Evolutionary conservation across 64 coral and sea anemone species (phyloP).

Genomic region (Stylophora pistillata): DNA sequence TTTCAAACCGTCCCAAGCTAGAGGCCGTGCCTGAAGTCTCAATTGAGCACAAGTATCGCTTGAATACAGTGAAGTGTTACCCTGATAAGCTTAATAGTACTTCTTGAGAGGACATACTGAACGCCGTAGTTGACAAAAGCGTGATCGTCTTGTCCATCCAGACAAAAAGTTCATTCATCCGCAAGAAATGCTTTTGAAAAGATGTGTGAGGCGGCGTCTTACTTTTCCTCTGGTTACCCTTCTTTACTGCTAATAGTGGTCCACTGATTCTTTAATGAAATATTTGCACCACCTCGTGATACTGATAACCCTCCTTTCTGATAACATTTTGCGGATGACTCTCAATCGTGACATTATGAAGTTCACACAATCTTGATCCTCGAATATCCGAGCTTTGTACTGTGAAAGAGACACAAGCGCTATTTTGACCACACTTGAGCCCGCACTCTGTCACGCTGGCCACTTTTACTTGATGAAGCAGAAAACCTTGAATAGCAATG

Average conservation of each 20-base stretch:
- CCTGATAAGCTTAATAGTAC: too few species aligned
- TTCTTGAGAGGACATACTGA: too few species aligned
- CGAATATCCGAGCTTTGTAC: not conserved
- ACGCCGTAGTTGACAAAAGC: too few species aligned
- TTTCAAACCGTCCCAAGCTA: too few species aligned
- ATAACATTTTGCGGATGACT: conserved; percentile 19
- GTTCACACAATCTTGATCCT: conserved; percentile 28
- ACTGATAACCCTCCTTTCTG: conserved; percentile 22
- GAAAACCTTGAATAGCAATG: conserved; percentile 2
- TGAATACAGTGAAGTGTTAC: too few species aligned
- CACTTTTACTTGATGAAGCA: not conserved
- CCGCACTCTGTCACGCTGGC: conserved; percentile 25
- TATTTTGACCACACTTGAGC: conserved; percentile 25
- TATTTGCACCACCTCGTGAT: conserved; percentile 1
- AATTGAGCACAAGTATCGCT: too few species aligned
- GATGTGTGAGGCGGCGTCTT: too few species aligned
- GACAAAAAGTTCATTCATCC: too few species aligned
- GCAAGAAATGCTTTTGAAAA: too few species aligned
- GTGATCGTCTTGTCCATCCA: too few species aligned
- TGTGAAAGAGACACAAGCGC: conserved; percentile 38
- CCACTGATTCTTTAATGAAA: not conserved
- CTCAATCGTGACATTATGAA: conserved; percentile 5
- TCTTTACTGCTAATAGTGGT: not conserved
- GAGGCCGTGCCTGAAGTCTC: too few species aligned
- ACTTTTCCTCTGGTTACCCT: not conserved